phyloP scores from a whole-genome alignment of 2,888 invertebrate genomes.

The Molorchus minor region DNA sequence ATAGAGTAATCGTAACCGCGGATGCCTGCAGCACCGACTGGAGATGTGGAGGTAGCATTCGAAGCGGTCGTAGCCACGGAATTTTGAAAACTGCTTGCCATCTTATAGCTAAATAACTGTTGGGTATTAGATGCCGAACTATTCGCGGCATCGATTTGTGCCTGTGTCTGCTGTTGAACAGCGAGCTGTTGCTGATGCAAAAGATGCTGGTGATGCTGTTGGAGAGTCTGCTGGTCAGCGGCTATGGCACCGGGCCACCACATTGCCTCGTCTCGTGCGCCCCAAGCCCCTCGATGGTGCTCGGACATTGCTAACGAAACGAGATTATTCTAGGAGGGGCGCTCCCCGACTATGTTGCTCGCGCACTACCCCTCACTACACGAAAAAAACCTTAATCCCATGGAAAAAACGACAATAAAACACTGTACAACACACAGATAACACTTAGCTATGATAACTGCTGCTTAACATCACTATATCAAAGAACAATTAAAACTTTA shows the following conservation, averaged over 20 bases:
- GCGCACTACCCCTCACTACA: slow-evolving; percentile 45
- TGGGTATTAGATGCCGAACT: slow-evolving; percentile 69
- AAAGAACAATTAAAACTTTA: slow-evolving; percentile 32
- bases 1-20: slow-evolving; percentile 77
- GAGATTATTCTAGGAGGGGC: slow-evolving; percentile 32
- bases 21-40: slow-evolving; percentile 65
- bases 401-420: slow-evolving; percentile 25
- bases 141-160: slow-evolving; percentile 66
- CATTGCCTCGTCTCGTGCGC: slow-evolving; percentile 70
- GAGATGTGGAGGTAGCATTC: slow-evolving; percentile 70
- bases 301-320: slow-evolving; percentile 66
- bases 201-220: slow-evolving; percentile 53
- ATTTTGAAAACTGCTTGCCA: slow-evolving; percentile 85
- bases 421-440: slow-evolving; percentile 28
- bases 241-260: slow-evolving; percentile 69
- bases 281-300: slow-evolving; percentile 73
- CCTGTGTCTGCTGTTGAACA: slow-evolving; percentile 52
- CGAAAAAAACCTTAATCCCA: slow-evolving; percentile 39
- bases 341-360: slow-evolving; percentile 29
- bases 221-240: slow-evolving; percentile 60
- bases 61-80: slow-evolving; percentile 74
- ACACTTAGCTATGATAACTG: slow-evolving; percentile 23
- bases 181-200: slow-evolving; percentile 53
- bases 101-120: slow-evolving; percentile 85
- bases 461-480: slow-evolving; percentile 22